Percentiles rank a stretch among this genome's conserved stretches.
phyloP scores from a whole-genome alignment of 2,888 invertebrate genomes.

The Sialis lutaria region DNA sequence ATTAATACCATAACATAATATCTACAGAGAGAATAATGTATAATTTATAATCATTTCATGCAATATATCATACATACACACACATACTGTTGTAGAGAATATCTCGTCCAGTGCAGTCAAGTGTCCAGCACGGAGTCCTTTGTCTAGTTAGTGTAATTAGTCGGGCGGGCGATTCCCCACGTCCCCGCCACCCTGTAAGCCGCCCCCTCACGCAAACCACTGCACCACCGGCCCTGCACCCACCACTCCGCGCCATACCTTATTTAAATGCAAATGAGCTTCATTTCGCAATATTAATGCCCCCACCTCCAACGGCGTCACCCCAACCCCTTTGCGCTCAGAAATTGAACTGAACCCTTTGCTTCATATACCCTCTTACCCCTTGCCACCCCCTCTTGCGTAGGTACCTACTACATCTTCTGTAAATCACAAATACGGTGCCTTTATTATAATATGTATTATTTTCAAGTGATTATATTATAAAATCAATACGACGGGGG shows the following conservation, averaged over 20 bases:
- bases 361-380: slow-evolving; percentile 3
- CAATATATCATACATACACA: too few relatives aligned
- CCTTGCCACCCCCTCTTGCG: slow-evolving; percentile 1
- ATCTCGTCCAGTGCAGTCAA: neutral
- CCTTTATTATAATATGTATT: too few relatives aligned
- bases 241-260: slow-evolving; percentile 30
- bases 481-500: too few relatives aligned
- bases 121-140: slow-evolving; percentile 23
- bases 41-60: too few relatives aligned
- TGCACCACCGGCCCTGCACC: slow-evolving; percentile 13
- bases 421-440: too few relatives aligned
- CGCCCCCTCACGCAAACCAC: slow-evolving; percentile 4
- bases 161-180: slow-evolving; percentile 18
- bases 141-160: slow-evolving; percentile 34
- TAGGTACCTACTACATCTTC: too few relatives aligned
- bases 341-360: slow-evolving; percentile 10
- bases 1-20: too few relatives aligned
- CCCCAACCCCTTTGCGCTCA: slow-evolving; percentile 10
- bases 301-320: slow-evolving; percentile 32
- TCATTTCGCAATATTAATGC: slow-evolving; percentile 80
- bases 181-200: slow-evolving; percentile 12
- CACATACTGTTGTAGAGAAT: too few relatives aligned
- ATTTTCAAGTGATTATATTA: too few relatives aligned
- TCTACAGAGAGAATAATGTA: too few relatives aligned
- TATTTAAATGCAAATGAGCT: slow-evolving; percentile 84